These are phyloP conservation scores for Calameuta filiformis DNA, from an alignment of 2,888 invertebrate genomes.

Conservation along the genomic window DNA sequence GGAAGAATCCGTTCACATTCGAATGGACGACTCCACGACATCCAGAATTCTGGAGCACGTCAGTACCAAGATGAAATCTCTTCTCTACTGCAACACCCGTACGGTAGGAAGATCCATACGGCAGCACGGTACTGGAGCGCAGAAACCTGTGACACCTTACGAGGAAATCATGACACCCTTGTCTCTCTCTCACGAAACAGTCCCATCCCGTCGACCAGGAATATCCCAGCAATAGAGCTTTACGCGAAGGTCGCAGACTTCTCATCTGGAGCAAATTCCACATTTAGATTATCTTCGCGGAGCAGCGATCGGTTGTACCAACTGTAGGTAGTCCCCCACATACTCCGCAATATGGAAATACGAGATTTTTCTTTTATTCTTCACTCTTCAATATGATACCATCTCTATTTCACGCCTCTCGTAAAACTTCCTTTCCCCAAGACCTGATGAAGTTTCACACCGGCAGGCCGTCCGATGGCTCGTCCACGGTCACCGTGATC, in stretches of 20 bases:
- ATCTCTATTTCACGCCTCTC: too few species aligned
- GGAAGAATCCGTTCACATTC: neutral
- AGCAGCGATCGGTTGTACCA: neutral
- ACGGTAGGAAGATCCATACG: neutral
- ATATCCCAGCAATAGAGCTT: neutral
- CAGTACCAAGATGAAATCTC: neutral
- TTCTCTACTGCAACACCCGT: neutral
- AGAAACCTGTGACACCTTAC: neutral
- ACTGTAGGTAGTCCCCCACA: neutral
- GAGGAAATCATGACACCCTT: neutral
- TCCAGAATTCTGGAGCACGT: neutral
- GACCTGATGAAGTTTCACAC: neutral
- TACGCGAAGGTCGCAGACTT: neutral
- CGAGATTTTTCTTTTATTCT: too few species aligned
- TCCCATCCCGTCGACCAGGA: neutral
- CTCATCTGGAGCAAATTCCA: neutral
- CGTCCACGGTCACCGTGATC: conserved; percentile 13
- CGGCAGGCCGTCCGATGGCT: neutral
- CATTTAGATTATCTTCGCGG: neutral
- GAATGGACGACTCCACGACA: neutral
- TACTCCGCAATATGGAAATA: neutral
- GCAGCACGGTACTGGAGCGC: neutral
- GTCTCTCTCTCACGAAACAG: neutral
- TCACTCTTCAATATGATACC: too few species aligned
- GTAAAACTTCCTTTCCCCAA: too few species aligned